Base-by-base conservation (phyloP, 37 sponge, comb jelly and placozoan species). In the Geodia barretti region DNA sequence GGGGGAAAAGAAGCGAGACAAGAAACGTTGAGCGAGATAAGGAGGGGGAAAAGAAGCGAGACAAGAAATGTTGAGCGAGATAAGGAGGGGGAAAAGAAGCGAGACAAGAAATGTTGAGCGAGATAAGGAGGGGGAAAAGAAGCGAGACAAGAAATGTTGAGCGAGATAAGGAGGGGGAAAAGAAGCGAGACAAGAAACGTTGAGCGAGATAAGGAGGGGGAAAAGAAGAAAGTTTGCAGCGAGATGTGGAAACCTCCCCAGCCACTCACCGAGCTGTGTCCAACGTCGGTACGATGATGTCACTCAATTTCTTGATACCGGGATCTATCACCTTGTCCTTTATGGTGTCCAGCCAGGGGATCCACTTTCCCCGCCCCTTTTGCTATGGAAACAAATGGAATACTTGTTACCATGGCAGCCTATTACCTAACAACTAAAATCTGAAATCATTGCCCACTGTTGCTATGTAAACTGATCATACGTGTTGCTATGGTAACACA, bases 261-360 rank as follows among this genome's bases (percentile, higher is more conserved):
- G 11, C 11, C 5, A 1, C 71, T 67, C 62, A 87, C 87, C 89
- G 72, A 19, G 91, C 91, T 32, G 98, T 98, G 85, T 98, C 96
- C 66, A 93, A 67, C 19, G 98, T 98, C 7, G 98, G 98, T 0
- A 98, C 94, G 28, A 98, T 98, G 81, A 98, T 91, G 68, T 95
- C 98, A 70, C 84, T 78, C 24, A 97, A 83, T 35, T 88, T 89
- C 86, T 88, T 90, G 39, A 84, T 75, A 43, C 38, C 47, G 26
- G 80, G 85, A 26, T 87, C 92, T 14, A 94, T 72, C 0, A 41
- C 59, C 64, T 75, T 86, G 31, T 92, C 83, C 73, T 85, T 87
- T 37, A 97, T 68, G 62, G 82, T 67, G 76, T 98, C 98, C 81
- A 95, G 71, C 98, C 98, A 98, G 35, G 90, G 84, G n/a, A 78